phyloP scores from a whole-genome alignment of 37 sponge, comb jelly and placozoan species.

The Bolinopsis microptera region DNA sequence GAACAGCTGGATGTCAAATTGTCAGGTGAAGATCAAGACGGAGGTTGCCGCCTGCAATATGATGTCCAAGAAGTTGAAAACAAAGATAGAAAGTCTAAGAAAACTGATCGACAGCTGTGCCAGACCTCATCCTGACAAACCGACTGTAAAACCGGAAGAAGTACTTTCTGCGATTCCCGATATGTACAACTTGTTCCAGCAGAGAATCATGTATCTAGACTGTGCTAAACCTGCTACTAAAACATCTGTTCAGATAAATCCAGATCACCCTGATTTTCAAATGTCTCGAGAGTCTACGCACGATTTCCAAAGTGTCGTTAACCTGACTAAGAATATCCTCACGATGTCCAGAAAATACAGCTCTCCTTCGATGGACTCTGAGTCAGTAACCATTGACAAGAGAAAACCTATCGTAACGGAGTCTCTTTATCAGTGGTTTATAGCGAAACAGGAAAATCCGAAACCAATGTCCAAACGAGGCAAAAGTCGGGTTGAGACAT shows the following conservation, averaged over 20 bases:
- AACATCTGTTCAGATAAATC: neutral
- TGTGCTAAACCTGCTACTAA: conserved; percentile 5
- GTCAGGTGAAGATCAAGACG: conserved; percentile 64
- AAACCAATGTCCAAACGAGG: conserved; percentile 17
- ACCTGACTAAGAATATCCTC: conserved; percentile 51
- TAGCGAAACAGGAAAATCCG: neutral
- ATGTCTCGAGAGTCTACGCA: neutral
- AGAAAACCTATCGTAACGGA: neutral
- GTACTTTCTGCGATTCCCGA: conserved; percentile 38
- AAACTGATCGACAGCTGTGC: conserved; percentile 57
- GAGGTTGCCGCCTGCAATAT: conserved; percentile 60
- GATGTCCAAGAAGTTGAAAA: conserved; percentile 58
- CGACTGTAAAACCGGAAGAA: conserved; percentile 12
- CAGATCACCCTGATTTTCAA: conserved; percentile 15
- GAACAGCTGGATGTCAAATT: conserved; percentile 64
- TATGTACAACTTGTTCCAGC: conserved; percentile 39
- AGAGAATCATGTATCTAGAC: conserved; percentile 51
- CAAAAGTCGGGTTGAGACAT: conserved; percentile 44
- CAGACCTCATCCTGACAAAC: conserved; percentile 60
- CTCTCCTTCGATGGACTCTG: neutral
- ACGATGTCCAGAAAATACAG: neutral
- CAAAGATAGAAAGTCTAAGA: conserved; percentile 9
- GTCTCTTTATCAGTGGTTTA: conserved; percentile 26
- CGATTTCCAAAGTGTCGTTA: conserved; percentile 49
- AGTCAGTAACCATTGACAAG: neutral